Evolutionary conservation across 2,113 vertebrate species (phyloP).

Genomic region (Cepphus grylle): DNA sequence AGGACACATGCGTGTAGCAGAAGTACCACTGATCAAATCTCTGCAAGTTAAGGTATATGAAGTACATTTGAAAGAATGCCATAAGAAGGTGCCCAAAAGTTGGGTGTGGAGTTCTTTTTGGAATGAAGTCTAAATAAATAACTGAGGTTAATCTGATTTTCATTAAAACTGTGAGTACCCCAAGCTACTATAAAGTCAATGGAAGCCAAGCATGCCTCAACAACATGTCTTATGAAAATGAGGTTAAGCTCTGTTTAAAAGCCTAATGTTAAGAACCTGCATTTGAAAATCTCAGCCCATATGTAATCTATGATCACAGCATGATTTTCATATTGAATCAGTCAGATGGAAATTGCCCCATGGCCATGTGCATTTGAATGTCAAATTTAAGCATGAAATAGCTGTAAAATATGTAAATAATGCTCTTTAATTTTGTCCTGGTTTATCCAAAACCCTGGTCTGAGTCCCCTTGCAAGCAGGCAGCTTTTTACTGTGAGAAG

Average conservation of each 20-base stretch:
- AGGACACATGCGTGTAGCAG: rapidly evolving
- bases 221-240: constrained; percentile 6
- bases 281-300: background rate
- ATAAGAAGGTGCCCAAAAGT: background rate
- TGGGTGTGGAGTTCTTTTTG: constrained; percentile 6
- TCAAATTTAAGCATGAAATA: constrained; percentile 22
- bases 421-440: background rate
- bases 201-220: constrained; percentile 11
- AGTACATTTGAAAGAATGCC: background rate
- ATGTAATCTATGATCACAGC: background rate
- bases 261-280: background rate
- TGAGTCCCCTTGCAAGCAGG: background rate
- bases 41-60: background rate
- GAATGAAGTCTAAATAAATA: constrained; percentile 6
- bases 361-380: background rate
- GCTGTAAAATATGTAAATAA: background rate
- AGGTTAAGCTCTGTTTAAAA: constrained; percentile 3
- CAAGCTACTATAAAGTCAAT: background rate
- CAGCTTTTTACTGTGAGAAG: background rate
- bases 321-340: background rate
- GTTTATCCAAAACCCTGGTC: background rate
- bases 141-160: constrained; percentile 30
- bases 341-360: background rate
- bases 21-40: background rate
- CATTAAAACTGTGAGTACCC: background rate